Evolutionary conservation across 2,797 vertebrate species (phyloP).

Genomic region (Fringilla coelebs): DNA sequence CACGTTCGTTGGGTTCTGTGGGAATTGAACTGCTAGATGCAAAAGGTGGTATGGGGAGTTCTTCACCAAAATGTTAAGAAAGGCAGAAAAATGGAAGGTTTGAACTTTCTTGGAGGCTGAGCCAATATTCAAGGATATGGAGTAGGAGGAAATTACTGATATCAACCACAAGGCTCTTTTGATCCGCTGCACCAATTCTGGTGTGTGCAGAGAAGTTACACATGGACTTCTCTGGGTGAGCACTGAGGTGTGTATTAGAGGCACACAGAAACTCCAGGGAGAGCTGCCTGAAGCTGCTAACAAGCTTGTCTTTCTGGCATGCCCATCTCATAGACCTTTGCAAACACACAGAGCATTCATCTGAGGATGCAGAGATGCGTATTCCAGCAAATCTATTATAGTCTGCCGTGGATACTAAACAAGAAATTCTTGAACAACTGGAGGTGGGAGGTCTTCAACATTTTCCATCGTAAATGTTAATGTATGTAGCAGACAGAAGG

Average conservation of each 20-base stretch:
- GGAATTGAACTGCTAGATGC: background rate
- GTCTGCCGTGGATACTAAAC: background rate
- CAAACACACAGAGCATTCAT: conserved; percentile 5
- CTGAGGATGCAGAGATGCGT: background rate
- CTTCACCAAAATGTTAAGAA: background rate
- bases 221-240: background rate
- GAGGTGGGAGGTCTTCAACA: conserved; percentile 34
- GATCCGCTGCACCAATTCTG: background rate
- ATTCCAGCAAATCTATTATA: conserved; percentile 5
- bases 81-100: background rate
- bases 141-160: background rate
- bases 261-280: background rate
- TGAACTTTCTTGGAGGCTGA: background rate
- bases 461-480: conserved; percentile 49
- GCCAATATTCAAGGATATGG: background rate
- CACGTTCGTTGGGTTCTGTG: background rate
- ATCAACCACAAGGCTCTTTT: background rate
- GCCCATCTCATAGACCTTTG: background rate
- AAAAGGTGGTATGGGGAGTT: background rate
- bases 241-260: background rate
- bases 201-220: background rate
- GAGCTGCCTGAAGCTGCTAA: background rate
- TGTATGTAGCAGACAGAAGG: conserved; percentile 46
- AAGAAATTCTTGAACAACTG: conserved; percentile 42
- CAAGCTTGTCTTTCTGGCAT: background rate